phyloP scores from a whole-genome alignment of 2,113 vertebrate species.

The Typhlomys cinereus region DNA sequence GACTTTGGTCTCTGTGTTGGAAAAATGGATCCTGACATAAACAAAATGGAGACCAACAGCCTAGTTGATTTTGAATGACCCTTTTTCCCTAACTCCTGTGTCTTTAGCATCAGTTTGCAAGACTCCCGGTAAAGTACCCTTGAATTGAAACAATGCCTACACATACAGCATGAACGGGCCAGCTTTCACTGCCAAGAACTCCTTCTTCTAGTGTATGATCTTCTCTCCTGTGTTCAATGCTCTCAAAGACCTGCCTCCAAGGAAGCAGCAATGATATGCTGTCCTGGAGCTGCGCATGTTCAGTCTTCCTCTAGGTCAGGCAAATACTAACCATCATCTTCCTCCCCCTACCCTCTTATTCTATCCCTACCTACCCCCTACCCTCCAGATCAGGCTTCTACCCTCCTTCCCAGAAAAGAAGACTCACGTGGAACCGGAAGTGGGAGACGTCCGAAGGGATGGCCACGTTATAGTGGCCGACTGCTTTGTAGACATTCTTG shows the following conservation, averaged over 20 bases:
- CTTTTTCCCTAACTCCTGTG: not conserved
- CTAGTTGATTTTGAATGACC: not conserved
- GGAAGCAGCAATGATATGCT: not conserved
- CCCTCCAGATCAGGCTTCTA: fast-evolving
- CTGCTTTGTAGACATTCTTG: slow-evolving; percentile 99
- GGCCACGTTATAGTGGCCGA: slow-evolving; percentile 98
- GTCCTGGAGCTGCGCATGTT: not conserved
- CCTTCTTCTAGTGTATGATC: not conserved
- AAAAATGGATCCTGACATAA: not conserved
- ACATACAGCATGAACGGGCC: not conserved
- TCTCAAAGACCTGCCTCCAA: not conserved
- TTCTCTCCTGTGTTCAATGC: not conserved
- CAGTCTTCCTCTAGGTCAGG: not conserved
- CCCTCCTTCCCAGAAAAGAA: not conserved
- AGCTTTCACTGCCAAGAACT: not conserved
- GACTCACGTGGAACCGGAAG: slow-evolving; percentile 98
- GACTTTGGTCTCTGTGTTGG: not conserved
- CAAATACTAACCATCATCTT: not conserved
- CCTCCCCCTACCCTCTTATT: too few species aligned
- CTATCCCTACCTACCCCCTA: not conserved
- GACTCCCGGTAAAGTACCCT: not conserved
- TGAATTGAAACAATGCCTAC: slow-evolving; percentile 1
- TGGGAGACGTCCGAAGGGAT: slow-evolving; percentile 98
- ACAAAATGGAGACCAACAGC: not conserved
- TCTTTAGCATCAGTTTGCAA: not conserved